Percentiles rank a stretch among this genome's conserved stretches.
Conservation (phyloP, 2,888 invertebrate genomes). For the Phytoseiulus persimilis region DNA sequence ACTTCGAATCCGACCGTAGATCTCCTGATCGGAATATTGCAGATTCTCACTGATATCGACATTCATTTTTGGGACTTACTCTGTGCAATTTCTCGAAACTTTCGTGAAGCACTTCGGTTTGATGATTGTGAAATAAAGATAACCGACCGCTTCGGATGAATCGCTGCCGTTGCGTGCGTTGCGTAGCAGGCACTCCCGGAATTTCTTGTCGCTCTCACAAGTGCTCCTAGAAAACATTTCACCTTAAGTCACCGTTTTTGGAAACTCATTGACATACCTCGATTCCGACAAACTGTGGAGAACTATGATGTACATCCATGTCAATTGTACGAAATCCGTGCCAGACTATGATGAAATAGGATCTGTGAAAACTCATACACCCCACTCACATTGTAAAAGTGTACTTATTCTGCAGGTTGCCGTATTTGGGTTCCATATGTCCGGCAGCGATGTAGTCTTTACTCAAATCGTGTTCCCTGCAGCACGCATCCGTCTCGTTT, state of each 20-base stretch:
- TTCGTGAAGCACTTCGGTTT: slow-evolving; percentile 32
- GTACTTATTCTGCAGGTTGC: slow-evolving; percentile 26
- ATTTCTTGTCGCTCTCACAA: slow-evolving; percentile 25
- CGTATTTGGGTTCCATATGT: slow-evolving; percentile 12
- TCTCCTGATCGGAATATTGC: too few species aligned
- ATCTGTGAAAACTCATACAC: too few species aligned
- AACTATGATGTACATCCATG: too few species aligned
- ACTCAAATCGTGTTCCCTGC: slow-evolving; percentile 12
- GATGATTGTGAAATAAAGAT: slow-evolving; percentile 30
- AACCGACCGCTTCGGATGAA: slow-evolving; percentile 35
- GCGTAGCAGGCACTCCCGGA: slow-evolving; percentile 34
- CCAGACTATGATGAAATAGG: too few species aligned
- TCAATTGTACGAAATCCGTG: too few species aligned
- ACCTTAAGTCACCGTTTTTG: background rate
- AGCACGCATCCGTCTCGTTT: slow-evolving; percentile 36
- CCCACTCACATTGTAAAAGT: slow-evolving; percentile 8
- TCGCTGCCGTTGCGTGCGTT: slow-evolving; percentile 31
- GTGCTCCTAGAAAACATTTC: background rate
- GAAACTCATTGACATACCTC: too few species aligned
- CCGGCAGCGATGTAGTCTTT: slow-evolving; percentile 30
- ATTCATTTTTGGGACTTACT: background rate
- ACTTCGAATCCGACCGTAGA: too few species aligned
- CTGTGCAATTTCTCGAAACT: slow-evolving; percentile 6
- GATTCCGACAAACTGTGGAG: too few species aligned
- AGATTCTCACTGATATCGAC: background rate